Conservation (phyloP, 1,140 invertebrate genomes). For the Maconellicoccus hirsutus region DNA sequence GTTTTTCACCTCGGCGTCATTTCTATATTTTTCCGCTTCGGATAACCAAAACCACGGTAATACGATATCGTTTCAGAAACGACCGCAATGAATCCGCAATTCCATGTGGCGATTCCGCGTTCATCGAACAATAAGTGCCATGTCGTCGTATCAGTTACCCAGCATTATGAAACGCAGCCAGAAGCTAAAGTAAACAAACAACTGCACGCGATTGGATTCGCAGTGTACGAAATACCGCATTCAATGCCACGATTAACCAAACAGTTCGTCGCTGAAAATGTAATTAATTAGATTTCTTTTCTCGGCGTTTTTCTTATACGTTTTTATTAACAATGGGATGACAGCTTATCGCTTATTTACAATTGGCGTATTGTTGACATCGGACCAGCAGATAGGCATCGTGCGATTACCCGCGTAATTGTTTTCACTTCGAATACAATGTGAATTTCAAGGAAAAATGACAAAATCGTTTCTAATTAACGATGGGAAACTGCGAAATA, state of each 20-base stretch:
- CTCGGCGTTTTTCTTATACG: too few relatives aligned
- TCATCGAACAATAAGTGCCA: slow-evolving; percentile 50
- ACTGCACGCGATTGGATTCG: slow-evolving; percentile 50
- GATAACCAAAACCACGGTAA: not conserved
- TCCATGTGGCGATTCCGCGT: slow-evolving; percentile 53
- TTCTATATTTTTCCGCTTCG: too few relatives aligned
- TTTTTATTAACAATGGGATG: not conserved
- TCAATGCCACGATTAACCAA: slow-evolving; percentile 47
- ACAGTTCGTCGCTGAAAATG: slow-evolving; percentile 48
- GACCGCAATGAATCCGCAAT: slow-evolving; percentile 57
- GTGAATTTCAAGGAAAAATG: not conserved
- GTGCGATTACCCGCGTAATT: not conserved
- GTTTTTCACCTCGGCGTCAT: not conserved
- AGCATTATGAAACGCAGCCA: slow-evolving; percentile 47
- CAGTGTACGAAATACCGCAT: slow-evolving; percentile 55
- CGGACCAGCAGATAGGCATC: not conserved
- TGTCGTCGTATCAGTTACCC: slow-evolving; percentile 60
- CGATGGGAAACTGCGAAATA: not conserved
- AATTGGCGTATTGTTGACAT: not conserved
- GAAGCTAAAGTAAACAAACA: slow-evolving; percentile 37
- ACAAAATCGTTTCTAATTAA: not conserved
- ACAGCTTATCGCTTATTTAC: not conserved
- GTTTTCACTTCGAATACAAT: not conserved
- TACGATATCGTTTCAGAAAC: slow-evolving; percentile 40
- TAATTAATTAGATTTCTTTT: slow-evolving; percentile 31